phyloP scores from a whole-genome alignment of 23 tunicate species.

The Ascidia mentula region DNA sequence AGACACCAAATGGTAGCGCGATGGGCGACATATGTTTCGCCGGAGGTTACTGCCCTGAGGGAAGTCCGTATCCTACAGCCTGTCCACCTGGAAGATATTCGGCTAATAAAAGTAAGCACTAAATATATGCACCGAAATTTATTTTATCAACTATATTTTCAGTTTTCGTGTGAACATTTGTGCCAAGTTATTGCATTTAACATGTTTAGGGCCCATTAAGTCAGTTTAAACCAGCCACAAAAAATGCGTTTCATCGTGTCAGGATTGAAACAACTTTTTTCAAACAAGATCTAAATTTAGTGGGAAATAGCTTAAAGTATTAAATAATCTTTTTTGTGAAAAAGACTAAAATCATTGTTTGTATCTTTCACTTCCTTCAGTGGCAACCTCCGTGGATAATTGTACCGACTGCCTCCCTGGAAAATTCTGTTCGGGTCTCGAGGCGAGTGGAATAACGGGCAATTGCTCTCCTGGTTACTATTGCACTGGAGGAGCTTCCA shows the following conservation, averaged over 20 bases:
- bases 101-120: slow-evolving; percentile 40
- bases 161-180: too few relatives aligned
- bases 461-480: slow-evolving; percentile 82
- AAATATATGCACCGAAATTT: too few relatives aligned
- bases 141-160: too few relatives aligned
- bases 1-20: slow-evolving; percentile 58
- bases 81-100: slow-evolving; percentile 61
- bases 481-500: slow-evolving; percentile 77
- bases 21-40: slow-evolving; percentile 58
- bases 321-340: not conserved
- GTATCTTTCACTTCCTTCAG: slow-evolving; percentile 30
- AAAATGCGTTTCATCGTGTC: not conserved
- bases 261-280: not conserved
- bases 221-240: too few relatives aligned
- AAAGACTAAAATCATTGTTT: not conserved
- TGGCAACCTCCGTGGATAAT: slow-evolving; percentile 31
- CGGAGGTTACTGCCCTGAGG: slow-evolving; percentile 79
- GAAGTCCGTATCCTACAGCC: slow-evolving; percentile 29
- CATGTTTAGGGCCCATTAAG: too few relatives aligned
- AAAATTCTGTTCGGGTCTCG: slow-evolving; percentile 68
- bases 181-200: too few relatives aligned
- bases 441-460: slow-evolving; percentile 58
- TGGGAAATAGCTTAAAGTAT: not conserved
- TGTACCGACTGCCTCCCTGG: slow-evolving; percentile 83
- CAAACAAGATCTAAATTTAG: not conserved